Evolutionary conservation across 2,113 vertebrate genomes (phyloP), one percentile per base, ranked within the genome.

Genomic region (Corythornis cristatus): DNA sequence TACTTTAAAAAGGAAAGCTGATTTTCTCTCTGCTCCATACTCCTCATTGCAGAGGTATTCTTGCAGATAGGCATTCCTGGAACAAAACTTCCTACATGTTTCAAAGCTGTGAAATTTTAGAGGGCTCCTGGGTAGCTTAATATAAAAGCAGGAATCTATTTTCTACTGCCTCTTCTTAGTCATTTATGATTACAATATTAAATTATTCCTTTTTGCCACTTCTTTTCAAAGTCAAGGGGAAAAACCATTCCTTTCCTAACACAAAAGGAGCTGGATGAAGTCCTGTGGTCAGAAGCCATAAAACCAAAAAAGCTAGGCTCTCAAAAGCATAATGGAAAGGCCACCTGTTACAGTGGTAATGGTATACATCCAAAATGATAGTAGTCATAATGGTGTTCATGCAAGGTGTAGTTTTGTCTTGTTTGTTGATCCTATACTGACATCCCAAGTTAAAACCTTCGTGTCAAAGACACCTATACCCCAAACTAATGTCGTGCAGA

Each of bases 321-420:
- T 46, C 0, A 0, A 61, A 83, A 73, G 56, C 2, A 3, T 23
- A 13, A 29, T 1, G 4, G 45, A 16, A 70, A 58, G n/a, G 42
- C 17, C 4, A 40, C 8, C 33, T 73, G 50, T 35, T 50, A 48
- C 54, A 60, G 29, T 37, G 28, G 15, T 31, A n/a, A 53, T 7
- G 48, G 48, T 12, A 31, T 50, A 50, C 19, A 46, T 40, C 40
- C 11, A 4, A 2, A 31, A 23, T 3, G 15, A 42, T 33, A 33
- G 14, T 35, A 42, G 15, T 5, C 43, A 12, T 25, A 71, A 54
- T 0, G 0, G 19, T 64, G 35, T 37, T 73, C 56, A 54, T 29
- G 45, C 0, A 3, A 65, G 17, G 2, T 35, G 35, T 22, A 65
- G 22, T 15, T 87, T 53, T 56, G 43, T 40, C 15, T 68, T 43